phyloP scores from a whole-genome alignment of 2,797 vertebrate genomes.

The Schizopygopsis malacanthus region DNA sequence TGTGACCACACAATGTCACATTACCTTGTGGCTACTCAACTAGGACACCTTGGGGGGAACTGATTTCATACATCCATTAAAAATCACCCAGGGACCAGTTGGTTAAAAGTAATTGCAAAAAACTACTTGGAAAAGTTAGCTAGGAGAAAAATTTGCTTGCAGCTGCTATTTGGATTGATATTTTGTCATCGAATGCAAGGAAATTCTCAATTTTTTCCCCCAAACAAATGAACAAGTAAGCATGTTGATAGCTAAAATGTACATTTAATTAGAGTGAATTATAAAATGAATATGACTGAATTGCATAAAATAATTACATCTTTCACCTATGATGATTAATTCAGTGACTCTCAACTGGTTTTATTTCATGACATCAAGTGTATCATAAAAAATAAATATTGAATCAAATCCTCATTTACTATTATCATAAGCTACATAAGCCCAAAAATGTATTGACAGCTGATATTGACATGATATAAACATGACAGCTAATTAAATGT shows the following conservation, averaged over 20 bases:
- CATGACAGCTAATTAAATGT: not conserved
- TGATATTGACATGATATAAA: too few relatives aligned
- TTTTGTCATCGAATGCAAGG: not conserved
- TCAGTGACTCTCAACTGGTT: not conserved
- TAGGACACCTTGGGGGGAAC: not conserved
- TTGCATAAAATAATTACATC: not conserved
- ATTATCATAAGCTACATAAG: not conserved
- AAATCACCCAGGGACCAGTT: not conserved
- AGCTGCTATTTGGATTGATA: not conserved
- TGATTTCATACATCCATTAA: not conserved
- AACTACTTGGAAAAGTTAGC: not conserved
- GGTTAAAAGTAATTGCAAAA: slow-evolving; percentile 15
- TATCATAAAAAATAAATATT: not conserved
- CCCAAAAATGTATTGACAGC: not conserved
- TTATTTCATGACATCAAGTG: not conserved
- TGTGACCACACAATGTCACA: too few relatives aligned
- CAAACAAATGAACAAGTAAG: not conserved
- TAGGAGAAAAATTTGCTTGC: not conserved
- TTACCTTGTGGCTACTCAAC: not conserved
- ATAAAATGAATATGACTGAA: not conserved
- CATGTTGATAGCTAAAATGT: not conserved
- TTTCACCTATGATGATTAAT: not conserved
- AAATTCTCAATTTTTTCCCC: not conserved
- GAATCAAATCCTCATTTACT: not conserved
- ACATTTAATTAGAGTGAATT: not conserved